Evolutionary conservation across 2,888 invertebrate species (phyloP), one percentile per base, ranked within the genome.

Genomic region (Tridacna gigas): DNA sequence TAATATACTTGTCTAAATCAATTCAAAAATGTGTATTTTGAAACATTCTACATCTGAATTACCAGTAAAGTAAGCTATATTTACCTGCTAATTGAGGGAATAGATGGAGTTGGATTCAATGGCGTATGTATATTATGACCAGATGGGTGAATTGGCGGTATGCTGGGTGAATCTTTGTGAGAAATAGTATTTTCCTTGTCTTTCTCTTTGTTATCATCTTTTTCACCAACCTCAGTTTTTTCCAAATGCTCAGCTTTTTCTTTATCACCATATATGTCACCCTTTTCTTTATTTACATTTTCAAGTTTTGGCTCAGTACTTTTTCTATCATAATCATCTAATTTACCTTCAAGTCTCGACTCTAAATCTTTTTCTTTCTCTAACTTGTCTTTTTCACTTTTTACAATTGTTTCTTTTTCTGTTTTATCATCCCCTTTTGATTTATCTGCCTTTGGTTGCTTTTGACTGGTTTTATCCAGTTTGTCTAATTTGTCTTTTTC

Each of bases 41-140:
- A 37, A 37, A 37, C 2, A 37, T 37, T 2, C 37, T 37, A 37
- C 37, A 37, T 2, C 37, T 37, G 7, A 37, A 37, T 37, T 37
- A 37, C 37, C 37, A 37, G 2, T 37, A 60, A 22, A 71, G 45
- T 45, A 37, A 48, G 74, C n/a, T 76, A 73, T 69, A 77, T 88
- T 83, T 78, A 92, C 92, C 91, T 92, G 86, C 85, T 90, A 47
- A 92, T 81, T 28, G 90, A 84, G 63, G 91, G 90, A 74, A 91
- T 90, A 13, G 90, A 86, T 47, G 89, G 92, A 73, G 92, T 91
- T 73, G 83, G 84, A 66, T 86, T 85, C 12, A 80, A 80, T 15
- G 86, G 79, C 45, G 74, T 85, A 65, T 82, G 83, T 25, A 82
- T 37, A 56, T 80, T 84, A 66, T 82, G 86, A 74, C 82, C 84